Percentiles rank a stretch among this genome's conserved stretches.
Conservation (phyloP, 2,797 vertebrate genomes). For the Odontamblyopus rebecca region DNA sequence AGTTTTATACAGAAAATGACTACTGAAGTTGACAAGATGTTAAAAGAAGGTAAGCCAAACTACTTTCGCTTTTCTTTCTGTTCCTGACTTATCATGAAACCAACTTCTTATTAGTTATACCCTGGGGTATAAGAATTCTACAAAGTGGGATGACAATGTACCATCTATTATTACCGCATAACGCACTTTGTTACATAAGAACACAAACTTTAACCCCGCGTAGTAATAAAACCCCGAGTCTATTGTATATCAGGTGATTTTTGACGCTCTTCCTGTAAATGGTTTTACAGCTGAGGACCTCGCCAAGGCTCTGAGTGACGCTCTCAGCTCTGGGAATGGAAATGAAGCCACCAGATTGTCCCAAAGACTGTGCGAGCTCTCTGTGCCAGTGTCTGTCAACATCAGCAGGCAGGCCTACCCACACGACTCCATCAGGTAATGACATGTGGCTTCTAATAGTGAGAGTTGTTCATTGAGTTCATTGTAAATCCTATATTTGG, state of each 20-base stretch:
- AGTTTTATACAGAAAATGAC: not conserved
- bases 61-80: slow-evolving; percentile 3
- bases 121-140: not conserved
- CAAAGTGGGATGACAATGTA: not conserved
- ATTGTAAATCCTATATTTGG: not conserved
- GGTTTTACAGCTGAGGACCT: slow-evolving; percentile 75
- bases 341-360: slow-evolving; percentile 68
- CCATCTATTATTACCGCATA: not conserved
- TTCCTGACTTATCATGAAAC: not conserved
- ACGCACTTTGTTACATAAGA: not conserved
- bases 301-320: slow-evolving; percentile 72
- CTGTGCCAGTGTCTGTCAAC: slow-evolving; percentile 70
- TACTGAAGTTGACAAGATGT: not conserved
- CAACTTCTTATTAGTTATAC: too few relatives aligned
- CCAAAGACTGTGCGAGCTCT: slow-evolving; percentile 69
- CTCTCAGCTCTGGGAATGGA: slow-evolving; percentile 77
- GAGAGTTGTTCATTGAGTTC: not conserved
- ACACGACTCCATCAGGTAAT: slow-evolving; percentile 75
- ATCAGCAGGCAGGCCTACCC: slow-evolving; percentile 65
- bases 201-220: not conserved
- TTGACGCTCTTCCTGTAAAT: not conserved
- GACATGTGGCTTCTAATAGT: not conserved
- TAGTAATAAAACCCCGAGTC: not conserved
- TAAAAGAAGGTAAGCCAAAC: slow-evolving; percentile 2
- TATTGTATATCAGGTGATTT: slow-evolving; percentile 2